A percentile compares a stretch with the other conserved stretches of the same genome.
Evolutionary conservation across 2,797 vertebrate genomes (phyloP).

Genomic region (Psittacula derbiana): DNA sequence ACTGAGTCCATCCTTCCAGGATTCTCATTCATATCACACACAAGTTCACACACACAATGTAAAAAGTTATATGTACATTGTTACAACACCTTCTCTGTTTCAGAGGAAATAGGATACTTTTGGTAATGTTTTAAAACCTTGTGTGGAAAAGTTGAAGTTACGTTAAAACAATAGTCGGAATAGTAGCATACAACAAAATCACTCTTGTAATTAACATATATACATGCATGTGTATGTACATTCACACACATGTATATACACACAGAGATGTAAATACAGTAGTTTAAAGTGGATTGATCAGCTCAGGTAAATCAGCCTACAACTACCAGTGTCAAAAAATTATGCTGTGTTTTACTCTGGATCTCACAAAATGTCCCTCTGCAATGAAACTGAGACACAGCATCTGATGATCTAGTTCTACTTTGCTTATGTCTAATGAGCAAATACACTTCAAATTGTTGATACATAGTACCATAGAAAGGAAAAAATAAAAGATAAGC

Average conservation of each 20-base stretch:
- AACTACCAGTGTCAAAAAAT: background rate
- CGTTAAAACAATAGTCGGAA: background rate
- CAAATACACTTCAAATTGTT: conserved; percentile 6
- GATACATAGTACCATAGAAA: background rate
- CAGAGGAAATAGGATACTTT: background rate
- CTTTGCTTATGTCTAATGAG: background rate
- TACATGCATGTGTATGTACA: too few relatives aligned
- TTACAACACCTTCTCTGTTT: background rate
- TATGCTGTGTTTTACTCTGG: background rate
- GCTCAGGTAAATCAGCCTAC: background rate
- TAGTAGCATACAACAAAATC: background rate
- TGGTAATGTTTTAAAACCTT: background rate
- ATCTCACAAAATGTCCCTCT: background rate
- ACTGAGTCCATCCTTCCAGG: background rate
- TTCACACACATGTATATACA: background rate
- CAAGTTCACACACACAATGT: background rate
- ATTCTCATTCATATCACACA: background rate
- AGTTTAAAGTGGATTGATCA: background rate
- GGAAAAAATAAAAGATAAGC: background rate
- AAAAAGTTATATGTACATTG: background rate
- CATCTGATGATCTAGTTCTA: background rate
- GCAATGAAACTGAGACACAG: background rate
- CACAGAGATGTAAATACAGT: background rate
- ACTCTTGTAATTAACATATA: background rate
- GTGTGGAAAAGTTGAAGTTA: background rate